Evolutionary conservation across 2,113 vertebrate species (phyloP).

Genomic region (Cephalopterus ornatus): DNA sequence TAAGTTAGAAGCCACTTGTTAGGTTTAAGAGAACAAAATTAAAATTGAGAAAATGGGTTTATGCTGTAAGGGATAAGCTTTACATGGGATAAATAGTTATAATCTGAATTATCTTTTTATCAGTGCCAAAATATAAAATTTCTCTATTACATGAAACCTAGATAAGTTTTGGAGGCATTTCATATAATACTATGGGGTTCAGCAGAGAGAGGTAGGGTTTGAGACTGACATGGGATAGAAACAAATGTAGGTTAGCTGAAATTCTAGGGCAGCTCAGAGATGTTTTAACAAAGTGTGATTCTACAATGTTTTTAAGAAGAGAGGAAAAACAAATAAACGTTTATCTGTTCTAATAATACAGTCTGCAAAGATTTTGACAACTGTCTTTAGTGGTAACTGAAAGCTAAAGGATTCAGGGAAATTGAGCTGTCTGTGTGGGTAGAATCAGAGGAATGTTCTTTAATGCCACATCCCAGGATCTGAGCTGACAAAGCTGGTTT

Average conservation of each 20-base stretch:
- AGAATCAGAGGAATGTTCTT: background rate
- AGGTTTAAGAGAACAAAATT: conserved; percentile 1
- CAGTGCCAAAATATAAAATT: background rate
- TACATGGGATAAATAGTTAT: background rate
- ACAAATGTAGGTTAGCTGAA: background rate
- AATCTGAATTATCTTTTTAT: background rate
- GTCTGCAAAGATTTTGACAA: conserved; percentile 18
- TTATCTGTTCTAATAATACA: background rate
- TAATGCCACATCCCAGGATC: background rate
- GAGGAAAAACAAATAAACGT: background rate
- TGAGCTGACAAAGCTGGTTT: conserved; percentile 2
- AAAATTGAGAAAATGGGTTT: background rate
- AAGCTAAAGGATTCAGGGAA: conserved; percentile 7
- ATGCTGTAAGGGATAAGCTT: background rate
- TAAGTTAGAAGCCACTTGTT: background rate
- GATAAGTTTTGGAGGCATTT: background rate
- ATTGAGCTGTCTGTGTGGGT: background rate
- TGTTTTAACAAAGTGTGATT: background rate
- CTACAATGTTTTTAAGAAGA: background rate
- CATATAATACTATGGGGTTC: background rate
- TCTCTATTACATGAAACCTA: background rate
- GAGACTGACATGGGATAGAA: background rate
- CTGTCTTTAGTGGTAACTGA: background rate
- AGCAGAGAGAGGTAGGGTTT: background rate
- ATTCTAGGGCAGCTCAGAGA: background rate